Percentiles rank a stretch among this genome's conserved stretches.
Evolutionary conservation across 2,888 invertebrate genomes (phyloP).

Genomic region (Agrilus cyanescens): DNA sequence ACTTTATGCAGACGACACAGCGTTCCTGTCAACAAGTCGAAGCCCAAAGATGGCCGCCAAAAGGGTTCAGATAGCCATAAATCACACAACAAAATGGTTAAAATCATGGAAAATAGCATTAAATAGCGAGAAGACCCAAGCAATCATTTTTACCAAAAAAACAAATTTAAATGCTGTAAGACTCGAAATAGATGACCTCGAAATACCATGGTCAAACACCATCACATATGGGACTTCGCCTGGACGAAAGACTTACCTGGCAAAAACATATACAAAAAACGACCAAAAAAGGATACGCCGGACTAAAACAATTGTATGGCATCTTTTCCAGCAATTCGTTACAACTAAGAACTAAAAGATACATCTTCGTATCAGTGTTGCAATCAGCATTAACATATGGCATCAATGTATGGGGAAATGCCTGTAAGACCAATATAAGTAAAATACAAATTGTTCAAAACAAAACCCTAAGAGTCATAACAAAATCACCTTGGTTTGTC

Average conservation of each 20-base stretch:
- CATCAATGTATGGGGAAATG: conserved; percentile 1
- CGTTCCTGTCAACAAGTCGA: background rate
- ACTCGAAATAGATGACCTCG: too few species aligned
- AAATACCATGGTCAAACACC: too few species aligned
- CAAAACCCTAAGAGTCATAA: background rate
- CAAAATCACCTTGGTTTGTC: conserved; percentile 2
- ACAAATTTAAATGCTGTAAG: too few species aligned
- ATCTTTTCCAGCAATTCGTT: too few species aligned
- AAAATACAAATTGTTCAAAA: conserved; percentile 1
- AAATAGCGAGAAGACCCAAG: conserved; percentile 5
- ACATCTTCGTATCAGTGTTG: too few species aligned
- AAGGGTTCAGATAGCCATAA: background rate
- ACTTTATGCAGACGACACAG: conserved; percentile 7
- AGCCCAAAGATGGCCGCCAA: background rate
- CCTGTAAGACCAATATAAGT: background rate
- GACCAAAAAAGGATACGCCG: too few species aligned
- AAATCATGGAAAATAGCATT: conserved; percentile 5
- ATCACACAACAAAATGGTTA: background rate
- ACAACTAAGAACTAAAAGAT: too few species aligned
- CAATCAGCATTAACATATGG: background rate
- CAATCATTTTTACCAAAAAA: conserved; percentile 1
- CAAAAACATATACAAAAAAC: too few species aligned
- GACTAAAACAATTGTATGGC: too few species aligned
- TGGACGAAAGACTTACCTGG: background rate
- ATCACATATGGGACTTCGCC: too few species aligned